Evolutionary conservation across 92 coral and sea anemone species (phyloP), one percentile per base, ranked within the genome.

Genomic region (Meandrina meandrites): DNA sequence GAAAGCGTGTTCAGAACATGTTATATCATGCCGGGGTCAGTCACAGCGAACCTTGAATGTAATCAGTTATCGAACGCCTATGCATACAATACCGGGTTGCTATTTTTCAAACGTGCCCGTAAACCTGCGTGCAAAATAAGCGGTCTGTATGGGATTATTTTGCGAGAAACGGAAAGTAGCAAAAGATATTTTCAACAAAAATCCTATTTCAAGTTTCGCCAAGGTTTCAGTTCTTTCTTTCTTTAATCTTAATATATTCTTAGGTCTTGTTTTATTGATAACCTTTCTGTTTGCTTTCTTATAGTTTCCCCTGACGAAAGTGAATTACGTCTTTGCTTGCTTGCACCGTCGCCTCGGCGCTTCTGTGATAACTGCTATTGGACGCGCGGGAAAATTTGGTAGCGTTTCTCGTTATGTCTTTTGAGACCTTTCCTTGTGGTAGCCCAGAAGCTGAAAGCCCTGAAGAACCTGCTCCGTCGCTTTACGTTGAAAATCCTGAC

Each of bases 381-480:
- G 7, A 58, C 51, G 81, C 82, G 75, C 69, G 36, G 81, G 60
- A 79, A 67, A 79, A 81, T 79, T 31, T 35, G 78, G 69, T 74
- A 66, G 24, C 70, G 74, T 6, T 64, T 19, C 75, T 66, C 82
- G 88, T 76, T 8, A 95, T 94, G 94, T 95, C 98, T 76, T 91
- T 89, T 86, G 99, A 97, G 92, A 95, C 89, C 56, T 95, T 92
- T 72, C 98, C 94, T 85, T 92, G 98, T 84, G 98, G 95, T 88
- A 97, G 99, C 88, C 99, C 99, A 34, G 98, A 91, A 92, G 88
- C 95, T 64, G 98, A 92, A 72, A 88, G 93, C 27, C 92, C 93
- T 66, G 99, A 95, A 42, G 99, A 97, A 36, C 95, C 98, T n/a
- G 98, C 95, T 22, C 99, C 96, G 18, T 97, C 99, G 18, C 94